phyloP scores from a whole-genome alignment of 2,113 vertebrate species.

The Mesembrinibis cayennensis region DNA sequence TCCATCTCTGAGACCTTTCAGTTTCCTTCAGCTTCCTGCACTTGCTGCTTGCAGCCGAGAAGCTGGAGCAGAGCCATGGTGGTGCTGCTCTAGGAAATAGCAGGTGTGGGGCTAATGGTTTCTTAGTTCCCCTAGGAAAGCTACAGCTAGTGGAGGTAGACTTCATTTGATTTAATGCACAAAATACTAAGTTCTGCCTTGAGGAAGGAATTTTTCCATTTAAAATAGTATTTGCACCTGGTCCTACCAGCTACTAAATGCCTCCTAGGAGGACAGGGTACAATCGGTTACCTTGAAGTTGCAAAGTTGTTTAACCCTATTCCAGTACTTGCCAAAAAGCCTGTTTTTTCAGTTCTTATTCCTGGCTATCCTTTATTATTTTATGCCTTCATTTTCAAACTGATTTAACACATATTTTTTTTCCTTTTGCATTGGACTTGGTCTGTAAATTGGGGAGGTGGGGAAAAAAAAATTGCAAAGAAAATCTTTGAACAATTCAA shows the following conservation, averaged over 20 bases:
- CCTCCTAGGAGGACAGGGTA: background rate
- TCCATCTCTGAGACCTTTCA: background rate
- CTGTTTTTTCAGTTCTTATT: background rate
- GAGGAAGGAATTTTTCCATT: background rate
- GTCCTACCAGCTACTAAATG: background rate
- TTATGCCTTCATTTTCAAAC: background rate
- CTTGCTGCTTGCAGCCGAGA: background rate
- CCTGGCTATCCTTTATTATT: background rate
- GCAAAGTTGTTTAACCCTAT: background rate
- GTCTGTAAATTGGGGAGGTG: background rate
- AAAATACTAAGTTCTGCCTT: background rate
- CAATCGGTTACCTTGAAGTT: background rate
- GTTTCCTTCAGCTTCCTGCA: background rate
- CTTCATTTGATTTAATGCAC: background rate
- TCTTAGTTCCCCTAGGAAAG: background rate
- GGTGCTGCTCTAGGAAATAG: background rate
- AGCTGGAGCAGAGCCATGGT: background rate
- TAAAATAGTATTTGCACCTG: background rate
- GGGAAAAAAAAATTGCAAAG: background rate
- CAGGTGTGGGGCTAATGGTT: background rate
- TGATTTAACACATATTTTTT: background rate
- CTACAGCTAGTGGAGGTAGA: background rate
- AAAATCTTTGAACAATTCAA: background rate
- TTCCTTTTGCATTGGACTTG: background rate
- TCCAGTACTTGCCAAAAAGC: background rate